These are phyloP conservation scores for Phalacrocorax brasilianus DNA, from an alignment of 2,113 vertebrate species.

Conservation along the genomic window DNA sequence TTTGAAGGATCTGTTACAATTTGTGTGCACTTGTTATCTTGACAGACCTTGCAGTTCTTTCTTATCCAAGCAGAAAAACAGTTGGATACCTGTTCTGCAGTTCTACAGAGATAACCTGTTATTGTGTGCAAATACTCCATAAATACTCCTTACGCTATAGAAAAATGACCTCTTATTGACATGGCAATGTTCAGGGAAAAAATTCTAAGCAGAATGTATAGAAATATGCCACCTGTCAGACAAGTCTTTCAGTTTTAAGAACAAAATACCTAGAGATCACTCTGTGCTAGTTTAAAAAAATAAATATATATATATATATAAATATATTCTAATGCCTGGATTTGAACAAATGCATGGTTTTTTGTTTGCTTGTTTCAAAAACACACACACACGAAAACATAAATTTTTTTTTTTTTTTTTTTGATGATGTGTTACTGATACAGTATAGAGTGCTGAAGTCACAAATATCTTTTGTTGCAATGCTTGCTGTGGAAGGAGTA, in stretches of 20 bases:
- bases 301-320: too few species aligned
- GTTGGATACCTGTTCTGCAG: neutral
- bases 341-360: neutral
- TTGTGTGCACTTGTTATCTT: neutral
- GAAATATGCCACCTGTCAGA: neutral
- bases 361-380: neutral
- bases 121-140: neutral
- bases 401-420: neutral
- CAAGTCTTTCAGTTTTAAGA: neutral
- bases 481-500: neutral
- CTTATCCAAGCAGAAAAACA: neutral
- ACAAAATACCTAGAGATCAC: neutral
- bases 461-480: neutral
- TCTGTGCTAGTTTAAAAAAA: neutral
- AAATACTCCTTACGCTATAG: neutral
- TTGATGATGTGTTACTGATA: neutral
- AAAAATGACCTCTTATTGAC: neutral
- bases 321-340: neutral
- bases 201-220: neutral
- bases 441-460: neutral
- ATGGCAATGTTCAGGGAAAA: neutral
- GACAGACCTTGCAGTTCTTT: neutral
- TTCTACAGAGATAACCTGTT: neutral
- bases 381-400: neutral
- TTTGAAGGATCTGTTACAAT: neutral